A percentile compares a stretch with the other conserved stretches of the same genome.
phyloP scores from a whole-genome alignment of 2,113 vertebrate genomes.

The Dasyurus viverrinus region DNA sequence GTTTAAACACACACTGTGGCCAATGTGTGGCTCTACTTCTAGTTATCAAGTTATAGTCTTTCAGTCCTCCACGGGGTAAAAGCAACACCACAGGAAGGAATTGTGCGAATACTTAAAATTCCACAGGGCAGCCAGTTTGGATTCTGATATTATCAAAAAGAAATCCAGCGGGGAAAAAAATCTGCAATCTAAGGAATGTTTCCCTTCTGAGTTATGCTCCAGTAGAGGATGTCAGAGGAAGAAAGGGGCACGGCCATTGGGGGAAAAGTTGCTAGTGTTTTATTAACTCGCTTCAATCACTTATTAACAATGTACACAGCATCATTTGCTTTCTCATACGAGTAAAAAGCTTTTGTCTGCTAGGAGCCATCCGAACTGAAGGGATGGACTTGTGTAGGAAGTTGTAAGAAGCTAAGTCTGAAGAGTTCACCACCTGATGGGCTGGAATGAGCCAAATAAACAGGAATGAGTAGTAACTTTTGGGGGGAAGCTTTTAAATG shows the following conservation, averaged over 20 bases:
- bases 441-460: background rate
- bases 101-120: conserved; percentile 3
- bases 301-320: background rate
- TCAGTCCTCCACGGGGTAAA: background rate
- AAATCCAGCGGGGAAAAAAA: background rate
- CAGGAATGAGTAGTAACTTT: background rate
- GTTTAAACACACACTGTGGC: background rate
- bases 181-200: background rate
- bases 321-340: background rate
- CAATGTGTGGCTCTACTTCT: background rate
- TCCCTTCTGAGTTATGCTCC: background rate
- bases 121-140: background rate
- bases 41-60: background rate
- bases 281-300: background rate
- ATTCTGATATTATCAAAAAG: conserved; percentile 23
- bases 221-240: background rate
- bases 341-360: background rate
- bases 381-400: fast-evolving
- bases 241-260: fast-evolving
- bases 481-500: background rate
- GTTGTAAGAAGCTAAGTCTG: background rate
- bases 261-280: background rate
- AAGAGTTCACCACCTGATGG: background rate
- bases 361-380: background rate
- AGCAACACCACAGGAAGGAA: background rate